Conservation (phyloP, 2,888 invertebrate species). For the Ochropacha duplaris region DNA sequence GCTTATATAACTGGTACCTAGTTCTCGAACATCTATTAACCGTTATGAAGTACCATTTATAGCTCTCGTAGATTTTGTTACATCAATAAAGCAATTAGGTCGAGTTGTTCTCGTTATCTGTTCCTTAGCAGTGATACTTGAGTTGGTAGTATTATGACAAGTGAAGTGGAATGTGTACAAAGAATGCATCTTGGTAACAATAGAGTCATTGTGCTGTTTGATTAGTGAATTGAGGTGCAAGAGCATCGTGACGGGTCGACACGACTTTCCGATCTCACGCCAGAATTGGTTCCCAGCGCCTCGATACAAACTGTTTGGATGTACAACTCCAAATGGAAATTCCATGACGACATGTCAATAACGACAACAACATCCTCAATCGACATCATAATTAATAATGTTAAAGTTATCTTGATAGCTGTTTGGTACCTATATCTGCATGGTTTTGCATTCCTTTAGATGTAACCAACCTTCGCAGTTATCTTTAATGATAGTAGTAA, state of each 20-base stretch:
- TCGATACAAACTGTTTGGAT: slow-evolving; percentile 56
- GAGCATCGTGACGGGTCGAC: slow-evolving; percentile 65
- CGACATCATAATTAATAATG: neutral
- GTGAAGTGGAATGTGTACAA: slow-evolving; percentile 53
- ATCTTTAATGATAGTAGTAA: neutral
- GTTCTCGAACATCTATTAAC: slow-evolving; percentile 1
- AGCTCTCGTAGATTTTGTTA: neutral
- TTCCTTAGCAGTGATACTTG: neutral
- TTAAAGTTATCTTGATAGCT: neutral
- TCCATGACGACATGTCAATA: neutral
- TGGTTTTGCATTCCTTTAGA: neutral
- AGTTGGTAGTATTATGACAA: slow-evolving; percentile 31
- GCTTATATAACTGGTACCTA: neutral
- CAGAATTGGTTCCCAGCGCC: slow-evolving; percentile 58
- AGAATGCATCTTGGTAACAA: slow-evolving; percentile 59
- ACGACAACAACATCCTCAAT: neutral
- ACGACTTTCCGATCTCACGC: slow-evolving; percentile 73
- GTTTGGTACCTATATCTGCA: neutral
- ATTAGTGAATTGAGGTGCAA: slow-evolving; percentile 64
- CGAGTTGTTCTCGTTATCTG: neutral
- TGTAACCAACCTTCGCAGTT: neutral
- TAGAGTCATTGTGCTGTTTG: slow-evolving; percentile 69
- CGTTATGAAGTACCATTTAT: neutral
- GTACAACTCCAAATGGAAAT: slow-evolving; percentile 12
- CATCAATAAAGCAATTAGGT: slow-evolving; percentile 4